Evolutionary conservation across 1,140 invertebrate species (phyloP), one percentile per base, ranked within the genome.

Genomic region (Ladona fulva): DNA sequence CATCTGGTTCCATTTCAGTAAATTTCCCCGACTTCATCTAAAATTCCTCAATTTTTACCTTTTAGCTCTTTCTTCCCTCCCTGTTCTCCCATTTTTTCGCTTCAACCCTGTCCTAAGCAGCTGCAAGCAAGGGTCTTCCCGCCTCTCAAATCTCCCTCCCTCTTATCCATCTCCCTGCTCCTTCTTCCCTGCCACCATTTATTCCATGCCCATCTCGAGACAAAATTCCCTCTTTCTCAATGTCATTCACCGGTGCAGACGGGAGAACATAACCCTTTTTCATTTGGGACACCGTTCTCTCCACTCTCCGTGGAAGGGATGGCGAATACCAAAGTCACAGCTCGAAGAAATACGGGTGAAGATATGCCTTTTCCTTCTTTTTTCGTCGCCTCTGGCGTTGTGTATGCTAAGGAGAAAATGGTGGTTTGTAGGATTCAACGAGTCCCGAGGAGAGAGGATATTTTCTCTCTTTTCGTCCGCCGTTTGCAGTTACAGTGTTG

Each of bases 201-300:
- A 66, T 66, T 66, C 52, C 52, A 66, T 66, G 52, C 52, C 52
- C 52, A 66, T 66, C 52, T 66, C 14, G 52, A 66, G 52, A 12
- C 52, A 66, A 66, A 66, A 66, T 66, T 66, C 52, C 52, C 52
- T 66, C 52, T 66, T 66, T 12, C 52, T 66, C 52, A 66, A 66
- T 12, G 52, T 66, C 52, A 66, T 66, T 66, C 52, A 66, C 52
- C 52, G n/a, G 1, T 19, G 52, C 52, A 66, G 52, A 66, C 52
- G 1, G 52, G 52, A 66, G 52, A 66, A 66, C 52, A 66, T 66
- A 66, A 66, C 52, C 52, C 52, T 66, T 66, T 66, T 66, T 66
- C 52, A 66, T 66, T 66, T 66, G n/a, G 52, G 52, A 66, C 52
- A 66, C 52, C 52, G 52, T 66, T 66, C n/a, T 66, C 52, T 11